phyloP scores from a whole-genome alignment of 2,797 vertebrate genomes.

The Dicrostonyx torquatus region DNA sequence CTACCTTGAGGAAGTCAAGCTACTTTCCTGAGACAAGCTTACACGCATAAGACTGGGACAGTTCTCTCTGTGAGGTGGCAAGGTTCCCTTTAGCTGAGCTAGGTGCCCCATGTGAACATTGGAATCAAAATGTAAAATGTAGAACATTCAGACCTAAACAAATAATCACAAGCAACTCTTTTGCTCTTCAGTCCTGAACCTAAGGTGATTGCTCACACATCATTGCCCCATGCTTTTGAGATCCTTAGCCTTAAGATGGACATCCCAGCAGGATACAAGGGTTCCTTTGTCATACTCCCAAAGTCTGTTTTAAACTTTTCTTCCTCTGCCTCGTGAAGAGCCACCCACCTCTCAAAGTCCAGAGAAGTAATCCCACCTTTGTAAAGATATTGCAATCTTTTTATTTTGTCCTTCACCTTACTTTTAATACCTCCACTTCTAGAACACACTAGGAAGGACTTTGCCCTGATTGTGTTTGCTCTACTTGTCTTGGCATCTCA shows the following conservation, averaged over 20 bases:
- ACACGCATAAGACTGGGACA: neutral
- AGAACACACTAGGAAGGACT: neutral
- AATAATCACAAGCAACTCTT: neutral
- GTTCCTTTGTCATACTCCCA: neutral
- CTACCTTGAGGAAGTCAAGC: neutral
- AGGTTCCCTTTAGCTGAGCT: neutral
- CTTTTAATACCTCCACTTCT: neutral
- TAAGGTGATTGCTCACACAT: neutral
- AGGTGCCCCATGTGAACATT: neutral
- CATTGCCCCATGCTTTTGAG: neutral
- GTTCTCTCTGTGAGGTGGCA: neutral
- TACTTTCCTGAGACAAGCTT: neutral
- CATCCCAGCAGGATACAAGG: neutral
- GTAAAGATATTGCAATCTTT: neutral
- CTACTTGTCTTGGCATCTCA: neutral
- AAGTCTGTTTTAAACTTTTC: neutral
- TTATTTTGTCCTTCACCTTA: neutral
- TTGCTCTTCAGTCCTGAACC: neutral
- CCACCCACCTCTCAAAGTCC: neutral
- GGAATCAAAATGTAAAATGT: neutral
- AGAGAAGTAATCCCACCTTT: neutral
- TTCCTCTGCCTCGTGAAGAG: neutral
- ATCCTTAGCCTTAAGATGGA: neutral
- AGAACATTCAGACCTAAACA: slow-evolving; percentile 1
- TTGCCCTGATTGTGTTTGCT: neutral